These are phyloP conservation scores for Mylabris sibirica DNA, from an alignment of 2,888 invertebrate species.

Conservation along the genomic window DNA sequence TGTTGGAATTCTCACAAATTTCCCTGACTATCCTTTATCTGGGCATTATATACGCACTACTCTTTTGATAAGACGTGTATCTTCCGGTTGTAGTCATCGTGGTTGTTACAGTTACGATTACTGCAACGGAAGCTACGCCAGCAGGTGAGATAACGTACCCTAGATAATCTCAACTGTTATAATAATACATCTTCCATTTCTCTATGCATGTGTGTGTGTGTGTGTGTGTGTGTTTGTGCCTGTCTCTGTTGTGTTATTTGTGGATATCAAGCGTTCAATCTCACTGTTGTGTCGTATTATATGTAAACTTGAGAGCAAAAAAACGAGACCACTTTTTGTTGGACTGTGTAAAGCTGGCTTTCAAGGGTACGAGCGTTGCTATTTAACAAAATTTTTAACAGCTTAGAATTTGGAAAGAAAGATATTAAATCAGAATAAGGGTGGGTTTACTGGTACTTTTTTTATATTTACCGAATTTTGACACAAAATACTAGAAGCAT, in stretches of 20 bases:
- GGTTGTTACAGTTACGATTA: background rate
- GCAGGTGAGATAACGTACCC: conserved; percentile 37
- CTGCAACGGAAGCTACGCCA: conserved; percentile 38
- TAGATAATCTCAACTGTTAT: conserved; percentile 39
- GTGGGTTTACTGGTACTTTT: too few species aligned
- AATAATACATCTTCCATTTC: conserved; percentile 22
- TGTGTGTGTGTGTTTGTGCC: too few species aligned
- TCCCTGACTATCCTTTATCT: background rate
- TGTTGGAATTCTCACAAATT: conserved; percentile 5
- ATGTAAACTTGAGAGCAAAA: too few species aligned
- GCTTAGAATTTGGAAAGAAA: too few species aligned
- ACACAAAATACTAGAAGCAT: too few species aligned
- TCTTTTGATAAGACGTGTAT: background rate
- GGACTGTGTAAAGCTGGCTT: too few species aligned
- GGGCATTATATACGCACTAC: conserved; percentile 4
- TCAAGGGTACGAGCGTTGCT: too few species aligned
- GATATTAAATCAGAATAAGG: too few species aligned
- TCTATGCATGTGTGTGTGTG: background rate
- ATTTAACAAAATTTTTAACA: too few species aligned
- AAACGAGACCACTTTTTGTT: too few species aligned
- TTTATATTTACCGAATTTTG: too few species aligned
- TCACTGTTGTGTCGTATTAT: background rate
- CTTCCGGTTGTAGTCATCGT: conserved; percentile 6
- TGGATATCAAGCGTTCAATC: conserved; percentile 11
- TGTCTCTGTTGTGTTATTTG: too few species aligned